Evolutionary conservation across 2,113 vertebrate genomes (phyloP).

Genomic region (Excalfactoria chinensis): DNA sequence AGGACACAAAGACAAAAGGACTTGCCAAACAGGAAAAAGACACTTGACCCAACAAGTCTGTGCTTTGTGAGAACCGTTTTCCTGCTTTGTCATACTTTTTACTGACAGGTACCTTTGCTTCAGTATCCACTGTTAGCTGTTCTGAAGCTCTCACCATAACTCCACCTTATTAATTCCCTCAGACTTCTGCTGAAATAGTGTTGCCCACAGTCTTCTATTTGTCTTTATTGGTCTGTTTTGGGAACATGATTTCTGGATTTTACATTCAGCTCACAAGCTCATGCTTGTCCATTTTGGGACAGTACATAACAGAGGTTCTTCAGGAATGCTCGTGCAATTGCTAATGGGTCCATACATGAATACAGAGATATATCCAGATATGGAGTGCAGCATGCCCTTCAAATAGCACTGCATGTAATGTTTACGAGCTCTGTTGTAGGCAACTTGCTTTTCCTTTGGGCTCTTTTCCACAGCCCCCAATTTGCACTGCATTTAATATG

Average conservation of each 20-base stretch:
- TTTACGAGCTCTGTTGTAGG: neutral
- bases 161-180: neutral
- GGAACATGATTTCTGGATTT: neutral
- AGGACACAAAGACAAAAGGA: slow-evolving; percentile 67
- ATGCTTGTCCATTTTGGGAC: neutral
- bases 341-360: neutral
- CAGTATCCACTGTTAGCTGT: neutral
- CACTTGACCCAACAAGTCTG: slow-evolving; percentile 64
- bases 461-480: neutral
- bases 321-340: neutral
- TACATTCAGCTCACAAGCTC: neutral
- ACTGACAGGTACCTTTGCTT: neutral
- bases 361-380: neutral
- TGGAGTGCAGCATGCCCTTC: neutral
- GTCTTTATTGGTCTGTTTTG: neutral
- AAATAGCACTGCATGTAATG: neutral
- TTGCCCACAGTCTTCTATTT: neutral
- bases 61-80: slow-evolving; percentile 48
- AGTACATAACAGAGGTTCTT: neutral
- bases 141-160: neutral
- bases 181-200: neutral
- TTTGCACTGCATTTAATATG: neutral
- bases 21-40: slow-evolving; percentile 72
- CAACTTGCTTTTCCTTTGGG: neutral
- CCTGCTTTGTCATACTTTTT: slow-evolving; percentile 34